Evolutionary conservation across 2,113 vertebrate genomes (phyloP).

Genomic region (Nothobranchius furzeri): DNA sequence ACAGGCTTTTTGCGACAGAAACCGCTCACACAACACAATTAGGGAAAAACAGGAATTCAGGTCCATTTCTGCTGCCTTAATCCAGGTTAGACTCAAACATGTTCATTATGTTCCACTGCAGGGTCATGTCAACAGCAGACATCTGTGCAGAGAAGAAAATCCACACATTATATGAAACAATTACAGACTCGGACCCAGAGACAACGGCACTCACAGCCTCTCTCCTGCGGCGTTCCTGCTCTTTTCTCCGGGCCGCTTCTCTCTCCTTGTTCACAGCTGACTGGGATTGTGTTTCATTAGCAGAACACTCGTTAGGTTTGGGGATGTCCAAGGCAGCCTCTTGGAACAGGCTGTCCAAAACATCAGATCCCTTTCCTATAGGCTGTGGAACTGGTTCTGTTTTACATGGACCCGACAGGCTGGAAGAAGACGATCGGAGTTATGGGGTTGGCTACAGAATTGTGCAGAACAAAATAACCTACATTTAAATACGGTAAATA

Average conservation of each 20-base stretch:
- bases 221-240: constrained; percentile 88
- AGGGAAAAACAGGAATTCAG: neutral
- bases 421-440: constrained; percentile 22
- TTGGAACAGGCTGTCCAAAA: constrained; percentile 36
- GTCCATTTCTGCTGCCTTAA: constrained; percentile 47
- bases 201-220: constrained; percentile 83
- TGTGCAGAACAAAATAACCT: neutral
- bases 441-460: neutral
- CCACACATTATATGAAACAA: neutral
- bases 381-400: constrained; percentile 21
- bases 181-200: too few species aligned
- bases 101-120: constrained; percentile 89
- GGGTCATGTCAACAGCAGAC: constrained; percentile 86
- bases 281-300: constrained; percentile 38
- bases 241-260: constrained; percentile 84
- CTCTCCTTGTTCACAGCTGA: constrained; percentile 68
- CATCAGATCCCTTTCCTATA: constrained; percentile 29
- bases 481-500: too few species aligned
- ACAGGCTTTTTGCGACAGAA: constrained; percentile 1
- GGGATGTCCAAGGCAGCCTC: constrained; percentile 38
- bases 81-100: constrained; percentile 89
- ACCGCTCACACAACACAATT: neutral
- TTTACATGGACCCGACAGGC: constrained; percentile 28
- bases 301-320: constrained; percentile 39
- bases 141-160: constrained; percentile 74